Base-by-base conservation (phyloP, 2,797 vertebrate species). In the Takifugu rubripes region DNA sequence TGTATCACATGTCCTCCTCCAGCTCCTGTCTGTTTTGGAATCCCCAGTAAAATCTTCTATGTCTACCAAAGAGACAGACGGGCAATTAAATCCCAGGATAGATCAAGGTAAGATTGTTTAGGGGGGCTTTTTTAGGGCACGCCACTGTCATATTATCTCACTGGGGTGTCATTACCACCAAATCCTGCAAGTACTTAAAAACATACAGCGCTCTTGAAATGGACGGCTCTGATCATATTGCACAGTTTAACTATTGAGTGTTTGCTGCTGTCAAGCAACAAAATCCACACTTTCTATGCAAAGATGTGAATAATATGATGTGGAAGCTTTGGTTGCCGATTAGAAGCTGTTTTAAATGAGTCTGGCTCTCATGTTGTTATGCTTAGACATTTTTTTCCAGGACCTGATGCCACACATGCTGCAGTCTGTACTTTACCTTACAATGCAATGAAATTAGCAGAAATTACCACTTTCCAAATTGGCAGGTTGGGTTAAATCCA, bases 71-170 rank as follows among this genome's bases (percentile, higher is more conserved):
- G 66, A 87, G 77, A 81, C 84, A 84, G 72, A 73, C 69, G 59
- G 72, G 70, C 84, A 89, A 90, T 91, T 90, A 91, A 88, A 87
- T 72, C 81, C 65, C 70, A 76, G 54, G 17, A 64, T 79, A 88
- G 84, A 86, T 90, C 84, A 90, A 90, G 80, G 64, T 81, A 59
- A 58, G 66, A 77, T 83, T 73, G 81, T 81, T 84, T 59, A 40
- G 61, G 36, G 74, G 70, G 76, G 83, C 68, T 64, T 85, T 88
- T 85, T 76, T 81, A 71, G 60, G 75, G 60, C 64, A 76, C 84
- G 64, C 64, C 61, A 69, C 63, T 66, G 63, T 81, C 74, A 81
- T 83, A 88, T 89, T 89, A 88, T 89, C 84, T 75, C 79, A 59
- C 69, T 33, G 70, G 80, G 77, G 77, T 89, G 87, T 90, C 78